A percentile compares a stretch with the other conserved stretches of the same genome.
These are phyloP conservation scores for Passer domesticus DNA, from an alignment of 2,113 vertebrate genomes.

Conservation along the genomic window DNA sequence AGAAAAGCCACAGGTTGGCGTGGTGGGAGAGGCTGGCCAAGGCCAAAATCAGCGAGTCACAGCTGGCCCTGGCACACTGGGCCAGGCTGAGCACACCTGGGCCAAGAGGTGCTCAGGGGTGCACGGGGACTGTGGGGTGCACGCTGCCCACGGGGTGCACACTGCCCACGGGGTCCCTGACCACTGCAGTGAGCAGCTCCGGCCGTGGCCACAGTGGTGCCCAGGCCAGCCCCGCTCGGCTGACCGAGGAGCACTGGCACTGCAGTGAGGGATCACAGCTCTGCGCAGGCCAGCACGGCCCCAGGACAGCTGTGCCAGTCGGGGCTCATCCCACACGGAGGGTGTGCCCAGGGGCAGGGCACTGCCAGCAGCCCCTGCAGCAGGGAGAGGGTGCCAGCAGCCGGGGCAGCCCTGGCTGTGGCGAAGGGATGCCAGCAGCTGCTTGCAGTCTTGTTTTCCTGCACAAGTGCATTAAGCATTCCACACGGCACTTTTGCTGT, in stretches of 20 bases:
- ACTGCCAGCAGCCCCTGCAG: neutral
- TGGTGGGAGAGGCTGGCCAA: neutral
- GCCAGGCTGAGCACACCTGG: rapidly evolving
- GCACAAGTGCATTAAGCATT: slow-evolving; percentile 46
- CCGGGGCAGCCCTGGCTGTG: neutral
- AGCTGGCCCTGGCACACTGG: rapidly evolving
- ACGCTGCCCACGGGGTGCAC: neutral
- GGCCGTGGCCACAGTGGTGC: rapidly evolving
- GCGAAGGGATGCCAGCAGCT: neutral
- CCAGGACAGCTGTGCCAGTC: rapidly evolving
- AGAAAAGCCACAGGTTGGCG: neutral
- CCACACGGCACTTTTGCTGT: neutral
- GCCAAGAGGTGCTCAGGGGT: neutral
- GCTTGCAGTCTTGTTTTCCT: neutral
- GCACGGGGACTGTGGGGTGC: neutral
- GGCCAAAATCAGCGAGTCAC: rapidly evolving
- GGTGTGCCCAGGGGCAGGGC: neutral
- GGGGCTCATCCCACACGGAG: rapidly evolving
- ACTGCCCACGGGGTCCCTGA: neutral
- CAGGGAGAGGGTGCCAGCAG: neutral
- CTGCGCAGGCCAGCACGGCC: rapidly evolving
- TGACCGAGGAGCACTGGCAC: rapidly evolving
- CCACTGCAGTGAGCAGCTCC: rapidly evolving
- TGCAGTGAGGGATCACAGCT: rapidly evolving
- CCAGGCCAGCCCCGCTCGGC: rapidly evolving